Conservation (phyloP, 2,113 vertebrate genomes). For the Columba livia region DNA sequence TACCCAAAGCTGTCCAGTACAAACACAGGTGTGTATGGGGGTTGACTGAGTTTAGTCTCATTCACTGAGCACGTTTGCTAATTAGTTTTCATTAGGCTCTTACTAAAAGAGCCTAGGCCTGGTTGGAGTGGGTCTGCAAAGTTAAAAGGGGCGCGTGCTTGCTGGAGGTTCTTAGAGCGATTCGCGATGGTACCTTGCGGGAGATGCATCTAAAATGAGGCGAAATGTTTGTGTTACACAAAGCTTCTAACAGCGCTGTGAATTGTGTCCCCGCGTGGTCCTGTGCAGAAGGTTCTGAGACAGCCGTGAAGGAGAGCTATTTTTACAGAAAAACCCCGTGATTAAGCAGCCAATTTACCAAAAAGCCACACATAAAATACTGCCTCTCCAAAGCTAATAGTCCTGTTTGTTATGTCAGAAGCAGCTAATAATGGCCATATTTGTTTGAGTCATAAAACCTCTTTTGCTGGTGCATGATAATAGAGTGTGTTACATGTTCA, state of each 20-base stretch:
- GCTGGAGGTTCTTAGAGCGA: neutral
- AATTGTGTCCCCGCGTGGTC: neutral
- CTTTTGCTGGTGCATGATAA: conserved; percentile 25
- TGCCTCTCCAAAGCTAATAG: conserved; percentile 15
- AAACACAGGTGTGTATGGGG: neutral
- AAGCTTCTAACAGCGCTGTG: neutral
- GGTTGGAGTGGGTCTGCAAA: neutral
- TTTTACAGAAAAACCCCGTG: neutral
- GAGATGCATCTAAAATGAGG: conserved; percentile 38
- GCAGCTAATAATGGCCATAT: conserved; percentile 59
- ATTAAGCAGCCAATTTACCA: conserved; percentile 56
- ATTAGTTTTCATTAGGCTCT: conserved; percentile 37
- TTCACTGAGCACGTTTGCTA: neutral
- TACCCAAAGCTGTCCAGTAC: neutral
- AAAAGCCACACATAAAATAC: conserved; percentile 31
- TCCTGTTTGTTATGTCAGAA: conserved; percentile 56
- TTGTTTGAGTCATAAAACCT: conserved; percentile 50
- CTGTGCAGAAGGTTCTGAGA: rapidly evolving
- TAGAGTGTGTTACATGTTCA: conserved; percentile 51
- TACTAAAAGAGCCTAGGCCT: neutral
- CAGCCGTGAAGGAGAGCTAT: neutral
- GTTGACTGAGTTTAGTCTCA: neutral
- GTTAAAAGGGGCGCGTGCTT: neutral
- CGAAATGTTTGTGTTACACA: neutral
- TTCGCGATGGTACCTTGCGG: neutral